These are phyloP conservation scores for Molossus alvarezi DNA, from an alignment of 2,797 vertebrate species.

Conservation along the genomic window DNA sequence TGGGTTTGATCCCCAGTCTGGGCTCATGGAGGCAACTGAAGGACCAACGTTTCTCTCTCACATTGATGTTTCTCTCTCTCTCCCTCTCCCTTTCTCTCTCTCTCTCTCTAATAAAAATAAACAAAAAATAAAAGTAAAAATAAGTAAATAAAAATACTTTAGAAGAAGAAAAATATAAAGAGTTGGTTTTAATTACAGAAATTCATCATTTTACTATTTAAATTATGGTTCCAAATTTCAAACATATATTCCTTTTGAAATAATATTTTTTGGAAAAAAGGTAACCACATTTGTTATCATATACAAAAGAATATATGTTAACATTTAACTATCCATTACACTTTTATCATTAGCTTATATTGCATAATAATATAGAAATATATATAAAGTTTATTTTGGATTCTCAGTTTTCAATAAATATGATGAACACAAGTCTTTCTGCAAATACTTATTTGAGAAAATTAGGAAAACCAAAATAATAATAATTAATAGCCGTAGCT, in stretches of 20 bases:
- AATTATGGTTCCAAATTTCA: conserved; percentile 48
- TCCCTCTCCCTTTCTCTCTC: too few species aligned
- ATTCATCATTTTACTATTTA: background rate
- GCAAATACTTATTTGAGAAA: conserved; percentile 34
- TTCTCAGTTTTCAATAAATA: conserved; percentile 43
- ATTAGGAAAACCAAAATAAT: conserved; percentile 55
- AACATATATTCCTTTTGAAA: conserved; percentile 13
- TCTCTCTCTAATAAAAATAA: too few species aligned
- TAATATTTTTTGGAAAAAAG: background rate
- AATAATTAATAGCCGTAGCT: background rate
- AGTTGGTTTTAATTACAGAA: background rate
- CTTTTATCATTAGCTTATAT: conserved; percentile 3
- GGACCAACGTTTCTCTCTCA: too few species aligned
- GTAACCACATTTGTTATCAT: background rate
- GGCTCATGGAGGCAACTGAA: too few species aligned
- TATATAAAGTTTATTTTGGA: background rate
- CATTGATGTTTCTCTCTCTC: too few species aligned
- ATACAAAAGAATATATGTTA: conserved; percentile 14
- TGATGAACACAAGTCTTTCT: background rate
- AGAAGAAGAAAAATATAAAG: conserved; percentile 14
- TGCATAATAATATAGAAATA: background rate
- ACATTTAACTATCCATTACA: background rate
- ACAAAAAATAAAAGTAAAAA: background rate
- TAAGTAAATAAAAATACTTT: background rate
- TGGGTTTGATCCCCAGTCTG: too few species aligned